Evolutionary conservation across 2,888 invertebrate species (phyloP).

Genomic region (Onthophagus sagittarius): DNA sequence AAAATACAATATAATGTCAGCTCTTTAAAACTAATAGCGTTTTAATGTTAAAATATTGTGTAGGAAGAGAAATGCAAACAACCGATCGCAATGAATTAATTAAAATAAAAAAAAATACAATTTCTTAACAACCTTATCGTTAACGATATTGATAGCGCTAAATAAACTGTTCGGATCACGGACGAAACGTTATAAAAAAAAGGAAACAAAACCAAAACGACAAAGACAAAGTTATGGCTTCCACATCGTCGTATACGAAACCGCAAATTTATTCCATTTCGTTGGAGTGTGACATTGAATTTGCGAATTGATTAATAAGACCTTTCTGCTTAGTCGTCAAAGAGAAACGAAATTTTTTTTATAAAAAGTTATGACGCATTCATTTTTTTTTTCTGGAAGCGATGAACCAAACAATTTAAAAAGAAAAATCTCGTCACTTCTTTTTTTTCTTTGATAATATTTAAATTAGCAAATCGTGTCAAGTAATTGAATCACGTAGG

Average conservation of each 20-base stretch:
- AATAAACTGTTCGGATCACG: background rate
- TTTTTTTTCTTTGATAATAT: too few species aligned
- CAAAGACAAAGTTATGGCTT: background rate
- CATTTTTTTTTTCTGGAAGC: background rate
- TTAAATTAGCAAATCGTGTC: background rate
- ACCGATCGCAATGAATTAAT: background rate
- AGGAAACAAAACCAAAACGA: background rate
- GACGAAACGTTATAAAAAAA: background rate
- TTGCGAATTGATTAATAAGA: background rate
- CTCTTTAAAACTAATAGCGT: background rate
- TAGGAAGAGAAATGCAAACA: background rate
- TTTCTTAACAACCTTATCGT: background rate
- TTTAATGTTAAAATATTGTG: background rate
- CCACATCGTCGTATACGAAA: background rate
- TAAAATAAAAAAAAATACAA: background rate
- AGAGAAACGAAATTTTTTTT: background rate
- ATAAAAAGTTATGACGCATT: background rate
- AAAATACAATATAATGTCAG: background rate
- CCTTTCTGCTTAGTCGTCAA: background rate
- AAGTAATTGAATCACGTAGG: background rate
- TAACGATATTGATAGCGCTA: background rate
- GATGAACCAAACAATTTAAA: background rate
- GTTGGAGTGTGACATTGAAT: slow-evolving; percentile 3
- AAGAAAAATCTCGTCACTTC: background rate
- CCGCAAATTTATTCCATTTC: slow-evolving; percentile 9